Evolutionary conservation across 2,797 vertebrate genomes (phyloP), one percentile per base, ranked within the genome.

Genomic region (Pseudomugil tenellus): DNA sequence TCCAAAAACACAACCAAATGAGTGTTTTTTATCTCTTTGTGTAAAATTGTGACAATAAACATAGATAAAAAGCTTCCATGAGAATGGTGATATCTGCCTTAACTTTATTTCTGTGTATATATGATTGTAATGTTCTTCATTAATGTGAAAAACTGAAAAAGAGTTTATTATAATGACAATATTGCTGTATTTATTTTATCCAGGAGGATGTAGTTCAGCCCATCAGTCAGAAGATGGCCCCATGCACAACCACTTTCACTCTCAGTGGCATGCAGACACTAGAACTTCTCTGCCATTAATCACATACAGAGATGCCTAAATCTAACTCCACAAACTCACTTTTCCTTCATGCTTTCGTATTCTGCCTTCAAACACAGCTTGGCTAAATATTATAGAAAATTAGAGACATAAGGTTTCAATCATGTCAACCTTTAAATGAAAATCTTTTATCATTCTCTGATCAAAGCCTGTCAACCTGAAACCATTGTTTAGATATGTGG

Each of bases 401-500:
- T 41, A 17, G 39, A 41, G 10, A 37, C 3, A 37, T 4, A 43
- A 19, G 48, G 10, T 63, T 13, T 17, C 11, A 17, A 64, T 43
- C 1, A 37, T 28, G 25, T 34, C 4, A 11, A 37, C 14, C 37
- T 39, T 3, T 28, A 9, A 9, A 8, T 37, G 3, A 31, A 14
- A 12, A 53, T 12, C 21, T 25, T n/a, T 46, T 4, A 39, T 52
- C 52, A 1, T 5, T 65, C 37, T 4, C n/a, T 0, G 2, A 21
- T 29, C 6, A 1, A 60, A 46, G 14, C 7, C 3, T 62, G 31
- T 1, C 7, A 35, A 37, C 59, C 52, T 53, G 3, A 64, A 23
- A 91, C 88, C 81, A 86, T 91, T 88, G 26, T 73, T 51, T 12
- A 84, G 92, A 94, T 93, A 93, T 94, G 90, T 93, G 93, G 94